Conservation (phyloP, 2,113 vertebrate genomes). For the Actenoides lindsayi region DNA sequence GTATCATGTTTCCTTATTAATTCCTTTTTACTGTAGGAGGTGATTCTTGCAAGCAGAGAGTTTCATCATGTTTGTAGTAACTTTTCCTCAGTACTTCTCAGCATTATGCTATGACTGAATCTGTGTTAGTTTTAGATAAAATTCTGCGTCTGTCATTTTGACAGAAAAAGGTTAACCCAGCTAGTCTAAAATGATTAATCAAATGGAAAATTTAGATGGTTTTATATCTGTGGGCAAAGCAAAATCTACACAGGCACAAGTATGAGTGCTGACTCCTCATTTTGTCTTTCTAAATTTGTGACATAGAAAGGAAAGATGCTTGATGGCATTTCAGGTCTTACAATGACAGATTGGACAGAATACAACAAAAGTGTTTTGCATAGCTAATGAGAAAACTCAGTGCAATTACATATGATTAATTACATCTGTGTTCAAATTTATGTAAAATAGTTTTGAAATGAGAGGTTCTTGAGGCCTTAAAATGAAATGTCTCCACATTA, state of each 20-base stretch:
- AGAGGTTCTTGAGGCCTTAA: not conserved
- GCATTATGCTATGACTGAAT: not conserved
- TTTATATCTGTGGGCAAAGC: slow-evolving; percentile 18
- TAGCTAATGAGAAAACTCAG: slow-evolving; percentile 35
- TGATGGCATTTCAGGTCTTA: slow-evolving; percentile 21
- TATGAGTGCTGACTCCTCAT: slow-evolving; percentile 37
- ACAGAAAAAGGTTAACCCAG: slow-evolving; percentile 33
- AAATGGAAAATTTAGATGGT: not conserved
- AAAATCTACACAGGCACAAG: slow-evolving; percentile 5
- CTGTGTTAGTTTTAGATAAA: not conserved
- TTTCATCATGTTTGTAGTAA: not conserved
- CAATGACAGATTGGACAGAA: not conserved
- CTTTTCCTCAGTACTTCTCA: not conserved
- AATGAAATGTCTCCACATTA: not conserved
- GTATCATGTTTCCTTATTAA: not conserved
- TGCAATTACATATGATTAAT: not conserved
- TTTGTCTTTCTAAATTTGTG: slow-evolving; percentile 54
- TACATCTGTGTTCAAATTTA: not conserved
- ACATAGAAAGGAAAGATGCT: not conserved
- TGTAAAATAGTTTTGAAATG: not conserved
- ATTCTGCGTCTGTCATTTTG: not conserved
- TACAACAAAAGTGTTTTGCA: not conserved
- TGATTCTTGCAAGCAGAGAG: not conserved
- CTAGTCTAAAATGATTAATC: slow-evolving; percentile 7
- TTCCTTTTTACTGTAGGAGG: not conserved